Evolutionary conservation across 2,888 invertebrate species (phyloP), one percentile per base, ranked within the genome.

Genomic region (Melitaea athalia): DNA sequence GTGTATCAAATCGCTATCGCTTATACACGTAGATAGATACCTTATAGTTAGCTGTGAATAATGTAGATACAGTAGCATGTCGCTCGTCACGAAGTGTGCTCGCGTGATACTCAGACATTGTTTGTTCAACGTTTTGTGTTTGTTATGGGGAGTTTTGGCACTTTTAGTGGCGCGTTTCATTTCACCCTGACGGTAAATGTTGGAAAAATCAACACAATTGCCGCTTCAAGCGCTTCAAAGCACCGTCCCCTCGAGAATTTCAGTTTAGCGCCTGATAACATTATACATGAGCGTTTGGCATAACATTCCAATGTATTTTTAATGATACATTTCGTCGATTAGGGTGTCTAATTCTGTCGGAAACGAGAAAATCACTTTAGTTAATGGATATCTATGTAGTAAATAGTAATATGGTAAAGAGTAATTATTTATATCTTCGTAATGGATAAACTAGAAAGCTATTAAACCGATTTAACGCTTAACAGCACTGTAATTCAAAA

Each of bases 61-160:
- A 78, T 77, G 64, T 69, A 76, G 68, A 62, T 47, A 49, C 52
- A 63, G 64, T 80, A 68, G 78, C 80, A 78, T 81, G 83, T 76
- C 78, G 67, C 60, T 63, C 71, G 64, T 62, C 76, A 73, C 64
- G 75, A 75, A 71, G 59, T 70, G 65, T 55, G 67, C 71, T 83
- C 72, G 83, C 84, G 82, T 84, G 85, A 70, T 73, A 59, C 69
- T 67, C 69, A 59, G 64, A 66, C 76, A 69, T 75, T 78, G 77
- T 80, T 81, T 78, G 77, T 76, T 70, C 71, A 55, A 67, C 68
- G 69, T 67, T 76, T 76, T 68, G 73, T 76, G 77, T 75, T 73
- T 74, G 75, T 76, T 76, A 76, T 68, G 62, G 72, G 74, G 74
- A 69, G 52, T 75, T 75, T 76, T 72, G 65, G 63, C 73, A 75